phyloP scores from a whole-genome alignment of 2,888 invertebrate genomes.

The Lymantria dispar region DNA sequence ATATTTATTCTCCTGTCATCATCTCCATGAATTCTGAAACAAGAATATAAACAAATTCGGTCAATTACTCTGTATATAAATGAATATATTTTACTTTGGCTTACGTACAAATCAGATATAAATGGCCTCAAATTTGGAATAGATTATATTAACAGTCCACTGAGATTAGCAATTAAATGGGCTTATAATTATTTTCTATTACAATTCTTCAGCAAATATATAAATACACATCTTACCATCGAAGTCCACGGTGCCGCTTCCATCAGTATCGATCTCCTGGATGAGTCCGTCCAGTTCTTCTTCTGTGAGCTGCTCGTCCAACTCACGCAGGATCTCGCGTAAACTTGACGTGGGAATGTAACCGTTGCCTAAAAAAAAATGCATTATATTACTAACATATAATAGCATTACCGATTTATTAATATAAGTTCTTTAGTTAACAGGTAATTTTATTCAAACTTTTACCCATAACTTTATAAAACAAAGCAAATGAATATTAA shows the following conservation, averaged over 20 bases:
- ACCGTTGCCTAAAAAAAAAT: constrained; percentile 86
- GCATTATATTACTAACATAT: neutral
- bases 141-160: too few relatives aligned
- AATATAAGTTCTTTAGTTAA: too few relatives aligned
- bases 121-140: too few relatives aligned
- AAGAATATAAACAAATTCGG: constrained; percentile 30
- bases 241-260: constrained; percentile 99
- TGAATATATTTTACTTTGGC: too few relatives aligned
- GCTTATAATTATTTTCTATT: too few relatives aligned
- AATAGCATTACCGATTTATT: neutral
- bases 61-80: neutral
- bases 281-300: constrained; percentile 98
- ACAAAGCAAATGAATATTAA: too few relatives aligned
- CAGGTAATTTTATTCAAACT: too few relatives aligned
- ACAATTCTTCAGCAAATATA: neutral
- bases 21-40: constrained; percentile 97
- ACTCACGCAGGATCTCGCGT: constrained; percentile 96
- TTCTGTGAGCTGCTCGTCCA: constrained; percentile 97
- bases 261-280: constrained; percentile 98
- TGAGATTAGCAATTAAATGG: too few relatives aligned
- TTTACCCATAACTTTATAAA: too few relatives aligned
- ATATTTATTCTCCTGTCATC: constrained; percentile 95
- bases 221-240: constrained; percentile 87
- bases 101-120: too few relatives aligned
- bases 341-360: constrained; percentile 96